Evolutionary conservation across 2,113 vertebrate genomes (phyloP).

Genomic region (Crotalus viridis): DNA sequence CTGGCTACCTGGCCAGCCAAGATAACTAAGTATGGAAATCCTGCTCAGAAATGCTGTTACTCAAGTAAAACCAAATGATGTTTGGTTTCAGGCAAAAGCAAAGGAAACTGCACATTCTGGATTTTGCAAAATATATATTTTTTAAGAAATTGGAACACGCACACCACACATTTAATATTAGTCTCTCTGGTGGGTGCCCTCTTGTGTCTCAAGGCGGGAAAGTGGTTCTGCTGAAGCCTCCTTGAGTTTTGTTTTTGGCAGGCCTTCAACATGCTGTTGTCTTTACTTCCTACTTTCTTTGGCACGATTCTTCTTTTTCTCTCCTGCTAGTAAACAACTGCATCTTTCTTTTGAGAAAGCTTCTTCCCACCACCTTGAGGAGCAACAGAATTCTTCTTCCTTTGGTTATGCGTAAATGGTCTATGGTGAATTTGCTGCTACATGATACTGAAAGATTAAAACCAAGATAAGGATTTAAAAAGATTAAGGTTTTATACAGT

Average conservation of each 20-base stretch:
- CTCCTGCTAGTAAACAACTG: not conserved
- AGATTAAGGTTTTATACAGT: not conserved
- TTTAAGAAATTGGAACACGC: not conserved
- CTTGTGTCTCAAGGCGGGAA: not conserved
- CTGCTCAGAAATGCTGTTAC: not conserved
- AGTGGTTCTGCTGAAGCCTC: not conserved
- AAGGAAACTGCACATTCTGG: not conserved
- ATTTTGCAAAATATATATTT: not conserved
- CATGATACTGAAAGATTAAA: not conserved
- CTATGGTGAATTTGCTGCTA: not conserved
- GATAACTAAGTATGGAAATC: not conserved
- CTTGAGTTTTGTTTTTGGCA: not conserved
- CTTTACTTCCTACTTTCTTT: not conserved
- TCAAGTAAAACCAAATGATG: not conserved
- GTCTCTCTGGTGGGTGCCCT: not conserved
- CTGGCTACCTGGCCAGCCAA: not conserved
- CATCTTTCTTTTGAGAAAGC: not conserved
- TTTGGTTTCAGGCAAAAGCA: not conserved
- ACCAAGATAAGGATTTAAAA: not conserved
- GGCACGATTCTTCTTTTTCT: not conserved
- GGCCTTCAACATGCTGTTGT: too few species aligned
- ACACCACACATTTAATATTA: not conserved
- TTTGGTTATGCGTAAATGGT: not conserved
- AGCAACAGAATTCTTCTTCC: not conserved
- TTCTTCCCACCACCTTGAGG: not conserved